phyloP scores from a whole-genome alignment of 2,113 vertebrate genomes.

The Bubo bubo region DNA sequence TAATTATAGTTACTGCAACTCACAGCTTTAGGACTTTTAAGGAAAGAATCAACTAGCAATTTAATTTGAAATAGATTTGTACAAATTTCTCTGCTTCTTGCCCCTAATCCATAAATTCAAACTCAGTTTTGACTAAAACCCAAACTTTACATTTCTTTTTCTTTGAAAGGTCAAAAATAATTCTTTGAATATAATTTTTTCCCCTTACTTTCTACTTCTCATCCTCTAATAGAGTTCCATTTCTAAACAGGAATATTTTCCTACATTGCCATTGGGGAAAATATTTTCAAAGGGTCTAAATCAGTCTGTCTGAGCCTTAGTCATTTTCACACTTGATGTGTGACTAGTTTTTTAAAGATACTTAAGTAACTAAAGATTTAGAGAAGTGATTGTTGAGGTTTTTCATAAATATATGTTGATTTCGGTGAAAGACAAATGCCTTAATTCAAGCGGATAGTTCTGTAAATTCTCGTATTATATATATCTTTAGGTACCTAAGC shows the following conservation, averaged over 20 bases:
- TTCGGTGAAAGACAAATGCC: not conserved
- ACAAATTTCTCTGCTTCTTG: not conserved
- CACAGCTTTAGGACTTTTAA: slow-evolving; percentile 36
- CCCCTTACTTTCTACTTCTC: not conserved
- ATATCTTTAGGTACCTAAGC: not conserved
- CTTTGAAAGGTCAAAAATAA: not conserved
- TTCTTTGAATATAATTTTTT: not conserved
- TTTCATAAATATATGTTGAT: not conserved
- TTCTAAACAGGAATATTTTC: not conserved
- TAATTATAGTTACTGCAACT: slow-evolving; percentile 59
- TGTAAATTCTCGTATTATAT: not conserved
- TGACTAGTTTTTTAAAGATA: not conserved
- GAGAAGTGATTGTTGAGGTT: not conserved
- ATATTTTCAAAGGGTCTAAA: not conserved
- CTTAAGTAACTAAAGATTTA: not conserved
- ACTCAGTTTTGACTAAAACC: not conserved
- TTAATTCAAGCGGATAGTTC: not conserved
- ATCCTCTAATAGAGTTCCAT: not conserved
- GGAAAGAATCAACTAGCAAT: slow-evolving; percentile 1
- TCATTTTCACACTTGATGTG: not conserved
- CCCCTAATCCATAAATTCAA: not conserved
- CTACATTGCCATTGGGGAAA: not conserved
- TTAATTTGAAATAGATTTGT: slow-evolving; percentile 63
- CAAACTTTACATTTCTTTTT: not conserved
- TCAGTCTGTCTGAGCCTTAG: not conserved